phyloP scores from a whole-genome alignment of 2,888 invertebrate species.

The Cryptops parisi region DNA sequence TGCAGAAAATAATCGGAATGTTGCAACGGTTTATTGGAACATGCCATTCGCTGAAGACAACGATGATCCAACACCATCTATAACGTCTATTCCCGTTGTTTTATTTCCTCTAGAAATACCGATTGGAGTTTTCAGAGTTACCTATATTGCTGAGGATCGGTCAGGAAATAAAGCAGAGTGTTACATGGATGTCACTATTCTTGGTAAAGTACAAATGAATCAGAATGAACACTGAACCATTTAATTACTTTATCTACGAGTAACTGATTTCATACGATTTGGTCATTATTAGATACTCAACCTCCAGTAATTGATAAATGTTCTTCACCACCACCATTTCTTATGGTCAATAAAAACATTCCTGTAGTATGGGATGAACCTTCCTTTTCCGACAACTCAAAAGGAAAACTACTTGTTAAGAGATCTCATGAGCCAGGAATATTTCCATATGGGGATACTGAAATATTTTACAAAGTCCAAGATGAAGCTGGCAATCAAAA shows the following conservation, averaged over 20 bases:
- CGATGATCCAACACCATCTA: conserved; percentile 38
- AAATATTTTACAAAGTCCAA: conserved; percentile 42
- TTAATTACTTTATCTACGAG: too few relatives aligned
- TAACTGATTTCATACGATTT: too few relatives aligned
- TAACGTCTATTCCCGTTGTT: conserved; percentile 45
- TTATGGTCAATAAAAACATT: conserved; percentile 33
- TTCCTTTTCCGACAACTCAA: conserved; percentile 43
- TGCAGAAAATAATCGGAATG: conserved; percentile 38
- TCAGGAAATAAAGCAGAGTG: conserved; percentile 46
- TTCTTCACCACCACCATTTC: conserved; percentile 40
- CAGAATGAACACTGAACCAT: too few relatives aligned
- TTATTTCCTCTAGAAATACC: conserved; percentile 40
- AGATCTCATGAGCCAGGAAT: conserved; percentile 29
- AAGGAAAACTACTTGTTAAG: conserved; percentile 26
- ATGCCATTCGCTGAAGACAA: conserved; percentile 41
- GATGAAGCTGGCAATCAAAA: conserved; percentile 45
- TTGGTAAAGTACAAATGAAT: conserved; percentile 37
- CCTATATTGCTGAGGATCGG: conserved; percentile 46
- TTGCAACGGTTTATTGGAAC: conserved; percentile 40
- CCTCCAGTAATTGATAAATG: conserved; percentile 44
- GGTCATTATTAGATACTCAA: conserved; percentile 39
- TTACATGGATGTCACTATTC: conserved; percentile 42
- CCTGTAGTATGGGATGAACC: conserved; percentile 43
- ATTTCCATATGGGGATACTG: conserved; percentile 42
- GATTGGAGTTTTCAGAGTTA: conserved; percentile 43